These are phyloP conservation scores for Lypha dubia DNA, from an alignment of 2,888 invertebrate genomes.

Conservation along the genomic window DNA sequence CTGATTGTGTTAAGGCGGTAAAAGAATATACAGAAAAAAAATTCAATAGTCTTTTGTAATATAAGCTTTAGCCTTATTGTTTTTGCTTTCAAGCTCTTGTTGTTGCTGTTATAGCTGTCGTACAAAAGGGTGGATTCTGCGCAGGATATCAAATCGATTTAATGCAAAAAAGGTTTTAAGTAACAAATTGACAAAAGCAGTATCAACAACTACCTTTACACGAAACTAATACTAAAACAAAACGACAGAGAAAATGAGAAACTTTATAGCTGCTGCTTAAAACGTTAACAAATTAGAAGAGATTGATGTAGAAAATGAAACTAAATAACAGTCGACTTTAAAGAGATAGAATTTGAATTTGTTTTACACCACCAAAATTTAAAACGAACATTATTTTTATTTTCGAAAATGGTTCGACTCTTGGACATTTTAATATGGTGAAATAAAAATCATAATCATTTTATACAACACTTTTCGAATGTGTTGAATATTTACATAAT, in stretches of 20 bases:
- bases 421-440: neutral
- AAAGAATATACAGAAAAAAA: constrained; percentile 2
- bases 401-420: constrained; percentile 9
- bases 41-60: constrained; percentile 39
- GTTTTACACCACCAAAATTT: neutral
- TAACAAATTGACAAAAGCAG: constrained; percentile 69
- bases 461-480: constrained; percentile 21
- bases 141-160: constrained; percentile 78
- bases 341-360: neutral
- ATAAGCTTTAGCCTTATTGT: constrained; percentile 54
- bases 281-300: constrained; percentile 9
- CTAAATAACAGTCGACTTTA: constrained; percentile 20
- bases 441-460: neutral
- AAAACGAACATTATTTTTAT: neutral
- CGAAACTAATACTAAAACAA: constrained; percentile 41
- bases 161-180: constrained; percentile 72
- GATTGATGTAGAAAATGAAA: neutral
- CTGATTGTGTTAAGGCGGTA: constrained; percentile 60
- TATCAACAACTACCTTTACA: constrained; percentile 66
- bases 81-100: constrained; percentile 27
- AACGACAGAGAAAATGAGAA: constrained; percentile 29
- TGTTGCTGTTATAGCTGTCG: constrained; percentile 32
- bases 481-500: constrained; percentile 17
- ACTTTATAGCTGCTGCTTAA: constrained; percentile 16
- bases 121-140: constrained; percentile 77